Conservation (phyloP, 1,140 invertebrate species). For the Heliconius eleuchia region DNA sequence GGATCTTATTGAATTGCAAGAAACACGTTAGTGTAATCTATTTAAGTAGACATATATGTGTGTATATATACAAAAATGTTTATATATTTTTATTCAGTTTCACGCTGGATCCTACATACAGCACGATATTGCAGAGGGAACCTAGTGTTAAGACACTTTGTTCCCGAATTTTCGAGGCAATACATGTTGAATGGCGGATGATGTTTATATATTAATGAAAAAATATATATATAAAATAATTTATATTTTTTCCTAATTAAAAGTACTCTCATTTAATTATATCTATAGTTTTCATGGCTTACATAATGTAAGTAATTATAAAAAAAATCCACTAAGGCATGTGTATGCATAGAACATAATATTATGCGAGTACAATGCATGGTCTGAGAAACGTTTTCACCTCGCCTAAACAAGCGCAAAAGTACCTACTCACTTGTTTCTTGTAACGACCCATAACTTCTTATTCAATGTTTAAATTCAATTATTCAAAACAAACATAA, state of each 20-base stretch:
- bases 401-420: background rate
- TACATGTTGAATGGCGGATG: too few species aligned
- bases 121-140: too few species aligned
- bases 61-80: background rate
- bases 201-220: too few species aligned
- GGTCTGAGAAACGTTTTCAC: constrained; percentile 13
- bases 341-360: background rate
- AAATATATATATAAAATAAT: too few species aligned
- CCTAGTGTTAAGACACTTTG: too few species aligned
- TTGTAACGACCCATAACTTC: background rate
- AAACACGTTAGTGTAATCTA: too few species aligned
- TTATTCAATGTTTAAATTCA: background rate
- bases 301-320: background rate
- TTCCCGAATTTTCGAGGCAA: background rate
- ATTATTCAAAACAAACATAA: background rate
- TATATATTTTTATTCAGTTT: too few species aligned
- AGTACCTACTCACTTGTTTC: background rate
- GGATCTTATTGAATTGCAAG: too few species aligned
- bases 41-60: background rate
- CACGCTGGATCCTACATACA: too few species aligned
- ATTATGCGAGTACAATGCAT: constrained; percentile 9
- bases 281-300: background rate
- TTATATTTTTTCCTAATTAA: background rate
- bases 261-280: background rate
- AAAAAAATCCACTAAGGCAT: background rate